Base-by-base conservation (phyloP, 2,797 vertebrate species). In the Etheostoma perlongum region DNA sequence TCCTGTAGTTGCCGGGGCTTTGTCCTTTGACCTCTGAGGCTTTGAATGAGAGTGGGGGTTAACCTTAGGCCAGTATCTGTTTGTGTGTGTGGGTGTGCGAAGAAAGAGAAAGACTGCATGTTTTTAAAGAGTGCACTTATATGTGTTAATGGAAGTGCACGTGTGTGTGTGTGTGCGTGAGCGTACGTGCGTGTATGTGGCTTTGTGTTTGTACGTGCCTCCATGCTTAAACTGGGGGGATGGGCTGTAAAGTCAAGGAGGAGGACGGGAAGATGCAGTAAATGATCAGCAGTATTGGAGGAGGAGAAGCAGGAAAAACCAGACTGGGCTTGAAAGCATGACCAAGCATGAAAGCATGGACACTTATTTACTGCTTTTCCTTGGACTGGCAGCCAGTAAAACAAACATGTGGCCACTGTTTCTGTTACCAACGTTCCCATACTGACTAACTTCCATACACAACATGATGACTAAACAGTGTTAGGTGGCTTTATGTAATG, bases 1-100 rank as follows among this genome's bases (percentile, higher is more conserved):
- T 94, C 93, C 86, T 89, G 79, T 88, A 85, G 86, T 92, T 91
- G 89, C 89, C 88, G 92, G 86, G 76, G 80, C 91, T 91, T 86
- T 93, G 91, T 87, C 92, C 94, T 94, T 88, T 93, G 91, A 95
- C 93, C 91, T 83, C 76, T 87, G 67, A 67, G 81, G 82, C 74
- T 88, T 84, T 27, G 60, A 89, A 60, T 78, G 53, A 78, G 88
- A 79, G 87, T 82, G 94, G 91, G 93, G 91, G 88, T 91, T 93
- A 87, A 94, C 93, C 93, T 85, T 64, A 80, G 83, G 83, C 81
- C 83, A 59, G 81, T 89, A 90, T 86, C 70, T 91, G 59, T 87
- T 59, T 84, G 87, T 88, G 89, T 77, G 76, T 71, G 75, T 69
- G 72, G 67, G 74, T 75, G 84, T 62, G 82, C 72, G 61, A 61